Conservation (phyloP, 1,140 invertebrate genomes). For the Drosophila eugracilis region DNA sequence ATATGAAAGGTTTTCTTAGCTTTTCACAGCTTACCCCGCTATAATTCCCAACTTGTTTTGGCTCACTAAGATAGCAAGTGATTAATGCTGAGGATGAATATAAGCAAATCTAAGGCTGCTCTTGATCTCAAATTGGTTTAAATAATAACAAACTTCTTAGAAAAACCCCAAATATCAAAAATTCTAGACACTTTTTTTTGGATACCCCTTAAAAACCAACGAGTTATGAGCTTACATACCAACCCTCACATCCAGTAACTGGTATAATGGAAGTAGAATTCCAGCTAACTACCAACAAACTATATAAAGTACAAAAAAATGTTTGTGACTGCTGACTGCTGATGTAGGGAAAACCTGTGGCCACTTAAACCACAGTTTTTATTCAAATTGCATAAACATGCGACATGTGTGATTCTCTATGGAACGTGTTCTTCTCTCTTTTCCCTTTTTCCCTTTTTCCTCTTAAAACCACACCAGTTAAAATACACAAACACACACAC, state of each 20-base stretch:
- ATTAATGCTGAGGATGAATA: too few relatives aligned
- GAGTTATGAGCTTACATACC: background rate
- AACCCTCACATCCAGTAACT: background rate
- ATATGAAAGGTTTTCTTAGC: too few relatives aligned
- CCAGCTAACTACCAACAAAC: background rate
- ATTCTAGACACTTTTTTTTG: too few relatives aligned
- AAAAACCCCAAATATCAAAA: too few relatives aligned
- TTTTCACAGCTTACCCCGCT: too few relatives aligned
- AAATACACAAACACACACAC: background rate
- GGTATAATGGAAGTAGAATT: background rate
- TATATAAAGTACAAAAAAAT: background rate
- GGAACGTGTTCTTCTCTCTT: background rate
- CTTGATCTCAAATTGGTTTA: too few relatives aligned
- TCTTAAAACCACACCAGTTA: background rate
- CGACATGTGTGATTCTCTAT: background rate
- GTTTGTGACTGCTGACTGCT: background rate
- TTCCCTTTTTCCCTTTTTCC: too few relatives aligned
- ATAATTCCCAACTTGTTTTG: too few relatives aligned
- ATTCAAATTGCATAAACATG: slow-evolving; percentile 8
- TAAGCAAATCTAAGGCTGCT: too few relatives aligned
- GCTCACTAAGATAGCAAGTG: too few relatives aligned
- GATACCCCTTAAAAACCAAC: background rate
- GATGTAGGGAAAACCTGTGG: background rate
- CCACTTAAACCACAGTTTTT: slow-evolving; percentile 5
- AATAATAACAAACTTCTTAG: too few relatives aligned